Conservation (phyloP, 2,888 invertebrate species). For the Clanis bilineata region DNA sequence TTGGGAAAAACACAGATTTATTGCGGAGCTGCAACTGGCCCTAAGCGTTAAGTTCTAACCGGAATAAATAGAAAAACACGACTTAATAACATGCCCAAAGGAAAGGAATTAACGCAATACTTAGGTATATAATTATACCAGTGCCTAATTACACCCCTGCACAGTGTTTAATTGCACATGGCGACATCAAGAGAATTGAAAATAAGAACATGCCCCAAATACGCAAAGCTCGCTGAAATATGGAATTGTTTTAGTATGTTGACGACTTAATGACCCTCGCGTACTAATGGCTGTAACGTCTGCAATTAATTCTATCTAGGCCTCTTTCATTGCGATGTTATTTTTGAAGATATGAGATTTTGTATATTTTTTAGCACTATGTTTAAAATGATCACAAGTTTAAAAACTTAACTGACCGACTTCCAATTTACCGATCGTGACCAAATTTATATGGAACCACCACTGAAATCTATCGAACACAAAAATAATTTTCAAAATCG, state of each 20-base stretch:
- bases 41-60: no score
- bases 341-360: neutral
- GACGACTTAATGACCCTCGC: slow-evolving; percentile 27
- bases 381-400: no score
- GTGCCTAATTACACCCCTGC: slow-evolving; percentile 35
- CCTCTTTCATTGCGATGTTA: neutral
- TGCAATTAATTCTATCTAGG: slow-evolving; percentile 16
- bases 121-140: neutral
- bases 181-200: slow-evolving; percentile 35
- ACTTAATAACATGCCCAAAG: neutral
- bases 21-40: no score
- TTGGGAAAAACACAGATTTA: no score
- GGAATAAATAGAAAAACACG: neutral
- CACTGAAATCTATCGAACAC: no score
- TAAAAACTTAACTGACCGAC: no score
- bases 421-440: no score
- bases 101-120: neutral
- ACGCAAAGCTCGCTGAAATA: slow-evolving; percentile 13
- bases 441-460: no score
- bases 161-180: slow-evolving; percentile 34
- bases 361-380: no score
- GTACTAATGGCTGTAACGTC: slow-evolving; percentile 18
- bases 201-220: slow-evolving; percentile 30
- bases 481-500: no score
- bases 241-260: slow-evolving; percentile 29